A percentile compares a stretch with the other conserved stretches of the same genome.
These are phyloP conservation scores for Ophthalmolycus amberensis DNA, from an alignment of 2,113 vertebrate species.

Conservation along the genomic window DNA sequence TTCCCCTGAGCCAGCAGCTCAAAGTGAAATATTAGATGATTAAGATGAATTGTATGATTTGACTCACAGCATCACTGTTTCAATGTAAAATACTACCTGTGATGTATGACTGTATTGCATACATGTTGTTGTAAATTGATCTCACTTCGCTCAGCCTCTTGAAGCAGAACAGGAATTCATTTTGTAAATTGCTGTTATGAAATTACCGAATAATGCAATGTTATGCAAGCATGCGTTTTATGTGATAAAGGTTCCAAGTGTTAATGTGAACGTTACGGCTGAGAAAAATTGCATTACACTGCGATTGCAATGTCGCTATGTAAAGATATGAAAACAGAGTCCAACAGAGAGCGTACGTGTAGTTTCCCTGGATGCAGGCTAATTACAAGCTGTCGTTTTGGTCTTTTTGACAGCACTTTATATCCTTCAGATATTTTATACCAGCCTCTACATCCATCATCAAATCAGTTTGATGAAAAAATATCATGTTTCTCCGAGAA, in stretches of 20 bases:
- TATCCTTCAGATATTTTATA: not conserved
- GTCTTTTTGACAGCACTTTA: not conserved
- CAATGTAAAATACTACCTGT: slow-evolving; percentile 14
- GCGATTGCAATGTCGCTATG: not conserved
- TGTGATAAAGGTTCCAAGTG: slow-evolving; percentile 33
- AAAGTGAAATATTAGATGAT: slow-evolving; percentile 55
- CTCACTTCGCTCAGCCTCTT: slow-evolving; percentile 23
- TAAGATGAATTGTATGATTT: slow-evolving; percentile 51
- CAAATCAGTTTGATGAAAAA: not conserved
- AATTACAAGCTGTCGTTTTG: not conserved
- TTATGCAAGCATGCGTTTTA: not conserved
- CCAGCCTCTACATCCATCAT: not conserved
- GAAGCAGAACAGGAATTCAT: not conserved
- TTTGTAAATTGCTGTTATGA: slow-evolving; percentile 32
- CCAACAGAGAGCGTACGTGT: not conserved
- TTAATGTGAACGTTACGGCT: slow-evolving; percentile 37
- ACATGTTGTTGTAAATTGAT: slow-evolving; percentile 45
- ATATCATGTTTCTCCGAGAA: not conserved
- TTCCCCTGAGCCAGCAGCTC: slow-evolving; percentile 36
- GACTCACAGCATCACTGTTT: slow-evolving; percentile 36
- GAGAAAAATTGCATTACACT: slow-evolving; percentile 13
- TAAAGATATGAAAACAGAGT: slow-evolving; percentile 15
- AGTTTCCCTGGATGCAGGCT: not conserved
- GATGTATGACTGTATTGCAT: slow-evolving; percentile 43
- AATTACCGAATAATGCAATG: slow-evolving; percentile 43